phyloP scores from a whole-genome alignment of 2,888 invertebrate species.

The Sphaeridia pumilis region DNA sequence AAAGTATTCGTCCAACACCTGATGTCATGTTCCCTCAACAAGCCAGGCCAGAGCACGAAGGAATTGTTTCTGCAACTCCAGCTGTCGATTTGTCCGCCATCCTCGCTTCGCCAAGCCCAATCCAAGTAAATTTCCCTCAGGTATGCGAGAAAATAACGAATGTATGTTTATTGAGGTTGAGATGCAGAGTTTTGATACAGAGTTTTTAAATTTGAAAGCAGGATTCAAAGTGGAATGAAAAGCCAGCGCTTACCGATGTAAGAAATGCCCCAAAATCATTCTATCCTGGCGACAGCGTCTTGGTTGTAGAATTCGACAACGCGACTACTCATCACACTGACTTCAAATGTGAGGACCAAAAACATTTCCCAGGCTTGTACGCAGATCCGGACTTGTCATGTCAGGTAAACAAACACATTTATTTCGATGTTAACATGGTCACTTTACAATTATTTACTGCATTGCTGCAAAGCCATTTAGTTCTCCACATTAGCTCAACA shows the following conservation, averaged over 20 bases:
- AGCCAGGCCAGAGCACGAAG: conserved; percentile 21
- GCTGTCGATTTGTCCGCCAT: conserved; percentile 31
- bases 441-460: too few relatives aligned
- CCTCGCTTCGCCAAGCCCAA: conserved; percentile 21
- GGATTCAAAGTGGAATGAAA: too few relatives aligned
- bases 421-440: too few relatives aligned
- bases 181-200: too few relatives aligned
- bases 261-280: conserved; percentile 36
- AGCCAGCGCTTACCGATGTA: conserved; percentile 19
- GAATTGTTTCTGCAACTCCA: neutral
- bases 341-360: conserved; percentile 76
- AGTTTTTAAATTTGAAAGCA: too few relatives aligned
- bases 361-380: conserved; percentile 79
- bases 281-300: conserved; percentile 27
- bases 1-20: conserved; percentile 24
- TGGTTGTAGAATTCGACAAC: conserved; percentile 29
- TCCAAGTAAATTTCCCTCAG: conserved; percentile 1
- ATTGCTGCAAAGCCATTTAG: too few relatives aligned
- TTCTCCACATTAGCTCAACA: too few relatives aligned
- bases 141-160: too few relatives aligned
- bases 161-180: too few relatives aligned
- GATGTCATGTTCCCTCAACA: conserved; percentile 22
- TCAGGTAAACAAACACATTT: conserved; percentile 77
- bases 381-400: conserved; percentile 79
- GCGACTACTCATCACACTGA: conserved; percentile 51